phyloP scores from a whole-genome alignment of 2,113 vertebrate species.

The Oreotragus oreotragus region DNA sequence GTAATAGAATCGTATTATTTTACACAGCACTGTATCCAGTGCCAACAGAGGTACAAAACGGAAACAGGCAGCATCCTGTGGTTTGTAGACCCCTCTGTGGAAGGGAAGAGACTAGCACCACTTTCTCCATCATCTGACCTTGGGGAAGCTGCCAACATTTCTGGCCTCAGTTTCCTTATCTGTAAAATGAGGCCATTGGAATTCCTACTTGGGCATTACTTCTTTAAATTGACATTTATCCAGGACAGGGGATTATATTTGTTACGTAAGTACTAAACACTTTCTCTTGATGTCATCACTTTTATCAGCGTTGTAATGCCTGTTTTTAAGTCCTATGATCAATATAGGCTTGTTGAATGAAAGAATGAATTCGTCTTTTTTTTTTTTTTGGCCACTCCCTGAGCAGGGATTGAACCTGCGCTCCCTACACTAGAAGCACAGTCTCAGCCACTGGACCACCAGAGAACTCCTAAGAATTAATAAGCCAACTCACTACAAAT shows the following conservation, averaged over 20 bases:
- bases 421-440: no score
- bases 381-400: no score
- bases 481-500: no score
- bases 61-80: rapidly evolving
- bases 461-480: no score
- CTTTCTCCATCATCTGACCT: neutral
- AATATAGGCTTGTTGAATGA: neutral
- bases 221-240: neutral
- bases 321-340: neutral
- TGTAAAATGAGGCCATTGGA: neutral
- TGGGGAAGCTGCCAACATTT: neutral
- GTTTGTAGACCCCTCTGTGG: neutral
- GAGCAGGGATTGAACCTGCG: no score
- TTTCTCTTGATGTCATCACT: neutral
- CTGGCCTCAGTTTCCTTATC: neutral
- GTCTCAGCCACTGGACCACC: no score
- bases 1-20: neutral
- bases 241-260: neutral
- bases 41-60: neutral
- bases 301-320: neutral
- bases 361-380: neutral
- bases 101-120: neutral
- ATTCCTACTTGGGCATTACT: neutral
- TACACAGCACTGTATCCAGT: neutral
- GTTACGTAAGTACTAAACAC: neutral